Evolutionary conservation across 2,888 invertebrate genomes (phyloP), one percentile per base, ranked within the genome.

Genomic region (Yponomeuta plumbellus): DNA sequence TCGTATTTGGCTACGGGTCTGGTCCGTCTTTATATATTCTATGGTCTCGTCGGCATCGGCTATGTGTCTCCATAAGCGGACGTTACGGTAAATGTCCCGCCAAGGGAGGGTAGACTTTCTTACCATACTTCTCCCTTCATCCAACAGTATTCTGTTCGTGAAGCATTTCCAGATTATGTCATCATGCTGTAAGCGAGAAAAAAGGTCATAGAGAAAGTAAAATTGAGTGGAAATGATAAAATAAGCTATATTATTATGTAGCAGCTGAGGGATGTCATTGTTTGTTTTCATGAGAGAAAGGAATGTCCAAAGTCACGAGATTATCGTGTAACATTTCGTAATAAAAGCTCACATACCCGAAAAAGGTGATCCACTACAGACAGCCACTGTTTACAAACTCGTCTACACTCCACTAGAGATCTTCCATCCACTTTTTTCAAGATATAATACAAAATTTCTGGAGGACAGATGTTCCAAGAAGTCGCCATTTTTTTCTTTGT

Each of bases 371-470:
- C 69, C 13, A 71, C 74, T 13, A 77, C 58, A 69, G 69, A 68
- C 67, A 74, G 75, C 83, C 85, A 85, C 65, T 69, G 72, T 13
- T 69, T 75, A 65, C 72, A 81, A 0, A 85, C 79, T 61, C 64
- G 61, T 70, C 81, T 74, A 70, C 81, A 84, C 57, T 68, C 73
- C 17, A 76, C 4, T 52, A 85, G 67, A 11, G 77, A 70, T 68
- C 71, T 71, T 0, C 64, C 26, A 68, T 77, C 75, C 23, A 80
- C 71, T 40, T 75, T 66, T 61, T 72, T 69, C 58, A 83, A 80
- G 57, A 84, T 77, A 26, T 72, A 63, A 3, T 76, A 23, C 11
- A 83, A 56, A 23, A 85, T 68, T 71, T 85, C 85, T 21, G 71
- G 61, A 11, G 84, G 78, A 68, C 78, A 77, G 57, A 59, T 56